Percentiles rank a stretch among this genome's conserved stretches.
Conservation (phyloP, 2,888 invertebrate species). For the Aporophyla lueneburgensis region DNA sequence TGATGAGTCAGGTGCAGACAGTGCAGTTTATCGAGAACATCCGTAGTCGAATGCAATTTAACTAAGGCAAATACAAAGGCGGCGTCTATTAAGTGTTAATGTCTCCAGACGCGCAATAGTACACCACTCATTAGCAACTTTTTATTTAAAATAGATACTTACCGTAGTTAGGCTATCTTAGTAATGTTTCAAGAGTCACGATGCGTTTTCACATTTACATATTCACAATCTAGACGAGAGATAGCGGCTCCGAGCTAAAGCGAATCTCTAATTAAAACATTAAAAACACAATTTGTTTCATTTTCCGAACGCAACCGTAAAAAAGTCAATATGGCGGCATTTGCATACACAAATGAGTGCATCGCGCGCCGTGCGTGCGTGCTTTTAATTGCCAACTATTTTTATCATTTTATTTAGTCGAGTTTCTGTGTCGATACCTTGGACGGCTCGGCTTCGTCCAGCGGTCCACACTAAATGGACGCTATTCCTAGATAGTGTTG, state of each 20-base stretch:
- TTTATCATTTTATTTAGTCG: slow-evolving; percentile 71
- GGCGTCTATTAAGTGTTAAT: slow-evolving; percentile 27
- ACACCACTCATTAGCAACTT: slow-evolving; percentile 71
- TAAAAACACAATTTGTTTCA: slow-evolving; percentile 83
- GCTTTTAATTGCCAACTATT: slow-evolving; percentile 79
- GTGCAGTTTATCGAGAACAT: slow-evolving; percentile 39
- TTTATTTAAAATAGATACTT: slow-evolving; percentile 66
- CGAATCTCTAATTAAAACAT: slow-evolving; percentile 84
- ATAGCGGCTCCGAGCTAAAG: slow-evolving; percentile 79
- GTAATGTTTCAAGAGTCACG: slow-evolving; percentile 81
- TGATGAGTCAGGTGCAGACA: no score
- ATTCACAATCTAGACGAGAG: slow-evolving; percentile 79
- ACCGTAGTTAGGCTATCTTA: slow-evolving; percentile 65
- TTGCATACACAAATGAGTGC: slow-evolving; percentile 80
- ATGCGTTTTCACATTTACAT: slow-evolving; percentile 77
- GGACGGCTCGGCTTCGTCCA: slow-evolving; percentile 7
- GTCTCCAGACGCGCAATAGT: slow-evolving; percentile 36
- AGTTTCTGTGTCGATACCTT: slow-evolving; percentile 65
- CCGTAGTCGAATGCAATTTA: slow-evolving; percentile 34
- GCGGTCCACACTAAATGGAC: slow-evolving; percentile 62
- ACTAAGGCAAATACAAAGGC: slow-evolving; percentile 28
- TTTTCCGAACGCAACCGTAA: slow-evolving; percentile 74
- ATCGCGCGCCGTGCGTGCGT: slow-evolving; percentile 74
- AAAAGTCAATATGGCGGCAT: slow-evolving; percentile 77
- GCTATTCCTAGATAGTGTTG: slow-evolving; percentile 71